A percentile compares a stretch with the other conserved stretches of the same genome.
Conservation (phyloP, 2,888 invertebrate species). For the Adela reaumurella region DNA sequence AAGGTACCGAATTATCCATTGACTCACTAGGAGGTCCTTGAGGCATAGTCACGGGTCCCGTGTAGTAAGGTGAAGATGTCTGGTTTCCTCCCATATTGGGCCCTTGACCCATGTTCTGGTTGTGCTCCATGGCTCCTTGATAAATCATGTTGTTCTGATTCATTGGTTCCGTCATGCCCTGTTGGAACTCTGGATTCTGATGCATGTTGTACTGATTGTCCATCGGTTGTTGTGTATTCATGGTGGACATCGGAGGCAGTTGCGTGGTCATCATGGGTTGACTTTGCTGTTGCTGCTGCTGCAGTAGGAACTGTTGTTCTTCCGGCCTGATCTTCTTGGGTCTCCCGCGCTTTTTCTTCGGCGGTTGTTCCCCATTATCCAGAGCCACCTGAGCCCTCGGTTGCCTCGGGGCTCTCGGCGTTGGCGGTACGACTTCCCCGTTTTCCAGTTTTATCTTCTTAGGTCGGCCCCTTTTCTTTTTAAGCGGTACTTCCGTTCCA, state of each 20-base stretch:
- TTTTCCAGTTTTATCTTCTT: conserved; percentile 75
- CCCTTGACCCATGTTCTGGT: conserved; percentile 1
- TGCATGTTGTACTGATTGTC: conserved; percentile 16
- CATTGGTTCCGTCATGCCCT: conserved; percentile 4
- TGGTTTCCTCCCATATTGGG: conserved; percentile 18
- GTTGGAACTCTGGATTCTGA: conserved; percentile 12
- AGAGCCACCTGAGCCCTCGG: conserved; percentile 27
- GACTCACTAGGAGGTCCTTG: conserved; percentile 5
- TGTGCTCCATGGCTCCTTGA: conserved; percentile 1
- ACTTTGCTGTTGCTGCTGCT: conserved; percentile 34
- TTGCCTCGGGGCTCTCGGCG: conserved; percentile 46
- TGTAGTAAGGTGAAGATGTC: conserved; percentile 16
- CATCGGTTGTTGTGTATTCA: conserved; percentile 20
- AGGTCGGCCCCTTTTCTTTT: conserved; percentile 87
- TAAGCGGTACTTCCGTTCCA: conserved; percentile 66
- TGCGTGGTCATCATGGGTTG: conserved; percentile 17
- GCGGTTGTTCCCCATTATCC: conserved; percentile 47
- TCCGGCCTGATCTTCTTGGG: conserved; percentile 81
- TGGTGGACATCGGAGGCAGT: conserved; percentile 20
- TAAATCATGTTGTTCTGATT: conserved; percentile 15
- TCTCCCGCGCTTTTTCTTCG: conserved; percentile 84
- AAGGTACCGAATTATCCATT: conserved; percentile 4
- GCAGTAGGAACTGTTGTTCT: conserved; percentile 52
- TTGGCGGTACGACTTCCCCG: conserved; percentile 60
- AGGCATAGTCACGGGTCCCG: conserved; percentile 3